These are phyloP conservation scores for Taeniopygia guttata DNA, from an alignment of 2,797 vertebrate genomes.

Conservation along the genomic window DNA sequence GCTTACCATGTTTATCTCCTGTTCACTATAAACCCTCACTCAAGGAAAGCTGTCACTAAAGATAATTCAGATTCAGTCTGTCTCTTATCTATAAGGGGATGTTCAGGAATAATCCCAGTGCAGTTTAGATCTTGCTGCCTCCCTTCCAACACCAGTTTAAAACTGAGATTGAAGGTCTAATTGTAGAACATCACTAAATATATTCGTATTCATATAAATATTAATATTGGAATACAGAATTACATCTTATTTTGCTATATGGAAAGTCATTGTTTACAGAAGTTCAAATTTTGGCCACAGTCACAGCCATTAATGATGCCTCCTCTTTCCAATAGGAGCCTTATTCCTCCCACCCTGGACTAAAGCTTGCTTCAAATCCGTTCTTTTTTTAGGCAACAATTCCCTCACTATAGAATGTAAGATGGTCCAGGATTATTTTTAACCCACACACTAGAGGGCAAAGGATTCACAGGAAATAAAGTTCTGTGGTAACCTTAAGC, in stretches of 20 bases:
- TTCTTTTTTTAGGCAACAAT: background rate
- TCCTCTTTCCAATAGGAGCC: background rate
- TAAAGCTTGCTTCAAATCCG: background rate
- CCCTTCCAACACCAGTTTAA: background rate
- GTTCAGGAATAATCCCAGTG: background rate
- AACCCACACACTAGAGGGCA: background rate
- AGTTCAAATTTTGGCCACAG: background rate
- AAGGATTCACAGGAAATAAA: background rate
- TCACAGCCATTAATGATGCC: background rate
- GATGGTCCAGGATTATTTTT: background rate
- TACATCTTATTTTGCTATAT: background rate
- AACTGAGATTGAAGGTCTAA: background rate
- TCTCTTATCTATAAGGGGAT: background rate
- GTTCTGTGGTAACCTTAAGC: background rate
- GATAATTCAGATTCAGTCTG: background rate
- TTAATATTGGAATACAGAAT: background rate
- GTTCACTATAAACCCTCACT: background rate
- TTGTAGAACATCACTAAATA: background rate
- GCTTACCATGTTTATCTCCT: background rate
- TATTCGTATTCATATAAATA: background rate
- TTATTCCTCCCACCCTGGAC: background rate
- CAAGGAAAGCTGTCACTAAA: background rate
- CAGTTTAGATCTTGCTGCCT: background rate
- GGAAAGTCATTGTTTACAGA: background rate
- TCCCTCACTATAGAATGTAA: background rate